A percentile compares a stretch with the other conserved stretches of the same genome.
phyloP scores from a whole-genome alignment of 2,797 vertebrate species.

The Taeniopygia guttata region DNA sequence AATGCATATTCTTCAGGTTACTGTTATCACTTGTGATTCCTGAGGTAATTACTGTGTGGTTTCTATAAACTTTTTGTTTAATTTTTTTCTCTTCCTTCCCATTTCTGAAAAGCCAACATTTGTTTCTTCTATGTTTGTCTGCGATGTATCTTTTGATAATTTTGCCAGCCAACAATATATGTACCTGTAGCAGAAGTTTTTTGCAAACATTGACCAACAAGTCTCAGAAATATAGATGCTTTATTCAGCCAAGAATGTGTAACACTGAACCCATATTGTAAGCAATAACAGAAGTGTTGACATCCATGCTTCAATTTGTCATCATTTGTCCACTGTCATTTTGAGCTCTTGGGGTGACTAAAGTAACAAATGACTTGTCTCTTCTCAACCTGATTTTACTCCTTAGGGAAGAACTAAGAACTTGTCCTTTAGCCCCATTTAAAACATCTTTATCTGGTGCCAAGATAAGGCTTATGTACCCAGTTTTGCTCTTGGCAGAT shows the following conservation, averaged over 20 bases:
- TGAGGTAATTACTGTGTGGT: rapidly evolving
- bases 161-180: background rate
- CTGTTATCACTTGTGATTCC: background rate
- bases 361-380: conserved; percentile 53
- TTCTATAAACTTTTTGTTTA: background rate
- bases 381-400: conserved; percentile 17
- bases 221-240: background rate
- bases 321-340: conserved; percentile 56
- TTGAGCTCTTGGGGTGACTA: conserved; percentile 15
- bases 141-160: background rate
- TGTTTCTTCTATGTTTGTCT: background rate
- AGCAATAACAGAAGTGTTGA: conserved; percentile 24
- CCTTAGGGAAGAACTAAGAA: conserved; percentile 35
- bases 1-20: rapidly evolving
- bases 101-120: background rate
- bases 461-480: background rate
- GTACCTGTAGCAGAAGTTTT: background rate
- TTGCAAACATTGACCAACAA: background rate
- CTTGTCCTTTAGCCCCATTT: conserved; percentile 33
- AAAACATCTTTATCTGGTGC: background rate
- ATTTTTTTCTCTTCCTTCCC: background rate
- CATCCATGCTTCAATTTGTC: conserved; percentile 53
- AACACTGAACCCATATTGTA: background rate
- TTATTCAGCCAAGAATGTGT: background rate
- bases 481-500: background rate